A percentile compares a stretch with the other conserved stretches of the same genome.
Conservation (phyloP, 2,113 vertebrate genomes). For the Hemichromis elongatus region DNA sequence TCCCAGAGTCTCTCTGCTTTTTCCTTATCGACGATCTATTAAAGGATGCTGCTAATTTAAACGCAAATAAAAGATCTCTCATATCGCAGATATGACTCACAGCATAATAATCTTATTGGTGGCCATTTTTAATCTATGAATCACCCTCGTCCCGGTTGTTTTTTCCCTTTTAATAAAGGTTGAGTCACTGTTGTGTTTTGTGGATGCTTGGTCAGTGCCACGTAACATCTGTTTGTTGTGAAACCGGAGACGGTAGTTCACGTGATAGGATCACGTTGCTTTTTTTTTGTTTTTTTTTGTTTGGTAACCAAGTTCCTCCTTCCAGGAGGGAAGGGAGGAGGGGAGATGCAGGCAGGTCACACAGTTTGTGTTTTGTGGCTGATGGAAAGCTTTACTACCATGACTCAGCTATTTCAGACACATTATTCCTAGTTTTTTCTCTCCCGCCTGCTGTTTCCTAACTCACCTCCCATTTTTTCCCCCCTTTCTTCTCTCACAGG, state of each 20-base stretch:
- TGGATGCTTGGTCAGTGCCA: conserved; percentile 61
- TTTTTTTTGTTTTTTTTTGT: conserved; percentile 51
- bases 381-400: conserved; percentile 39
- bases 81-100: background rate
- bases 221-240: conserved; percentile 94
- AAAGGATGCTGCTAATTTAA: background rate
- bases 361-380: conserved; percentile 37
- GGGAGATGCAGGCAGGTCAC: conserved; percentile 28
- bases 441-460: background rate
- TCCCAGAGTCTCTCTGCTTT: background rate
- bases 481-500: conserved; percentile 63
- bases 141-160: background rate
- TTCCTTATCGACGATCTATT: background rate
- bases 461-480: background rate
- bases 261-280: conserved; percentile 77
- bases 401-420: conserved; percentile 42
- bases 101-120: background rate
- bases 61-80: background rate
- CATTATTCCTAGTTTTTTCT: background rate
- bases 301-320: conserved; percentile 77
- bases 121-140: background rate
- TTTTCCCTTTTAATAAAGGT: background rate
- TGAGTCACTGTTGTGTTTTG: conserved; percentile 8
- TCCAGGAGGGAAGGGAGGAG: conserved; percentile 7
- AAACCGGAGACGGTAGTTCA: conserved; percentile 79